Percentiles rank a stretch among this genome's conserved stretches.
Conservation (phyloP, 2,113 vertebrate genomes). For the Eulemur macaco region DNA sequence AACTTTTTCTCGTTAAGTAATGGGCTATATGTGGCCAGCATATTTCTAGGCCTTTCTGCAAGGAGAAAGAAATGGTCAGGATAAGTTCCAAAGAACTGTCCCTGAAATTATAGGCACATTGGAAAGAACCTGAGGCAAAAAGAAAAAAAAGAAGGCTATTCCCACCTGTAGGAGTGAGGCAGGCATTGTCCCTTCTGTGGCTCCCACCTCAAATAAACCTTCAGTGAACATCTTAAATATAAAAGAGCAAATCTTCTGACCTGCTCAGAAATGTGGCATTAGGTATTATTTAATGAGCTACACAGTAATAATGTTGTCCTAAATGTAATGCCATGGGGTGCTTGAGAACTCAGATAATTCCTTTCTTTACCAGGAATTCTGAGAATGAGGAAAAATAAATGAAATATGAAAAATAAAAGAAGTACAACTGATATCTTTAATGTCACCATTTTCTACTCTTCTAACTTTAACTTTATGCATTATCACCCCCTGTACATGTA, state of each 20-base stretch:
- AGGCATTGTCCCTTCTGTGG: neutral
- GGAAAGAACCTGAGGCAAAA: neutral
- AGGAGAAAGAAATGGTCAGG: neutral
- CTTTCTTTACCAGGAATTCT: neutral
- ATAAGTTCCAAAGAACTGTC: neutral
- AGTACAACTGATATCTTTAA: neutral
- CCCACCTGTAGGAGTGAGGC: neutral
- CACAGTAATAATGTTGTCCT: neutral
- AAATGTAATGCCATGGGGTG: neutral
- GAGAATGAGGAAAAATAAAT: neutral
- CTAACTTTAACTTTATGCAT: neutral
- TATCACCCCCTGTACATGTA: neutral
- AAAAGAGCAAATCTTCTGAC: neutral
- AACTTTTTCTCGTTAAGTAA: constrained; percentile 39
- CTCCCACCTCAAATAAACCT: neutral
- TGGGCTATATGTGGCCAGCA: neutral
- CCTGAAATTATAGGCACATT: neutral
- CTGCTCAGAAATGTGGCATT: neutral
- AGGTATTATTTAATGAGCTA: neutral
- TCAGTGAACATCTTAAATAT: neutral
- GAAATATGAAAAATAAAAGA: neutral
- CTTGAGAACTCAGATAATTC: neutral
- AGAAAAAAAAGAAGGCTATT: neutral
- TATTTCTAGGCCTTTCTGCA: neutral
- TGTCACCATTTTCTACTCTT: neutral